Conservation (phyloP, 2,797 vertebrate species). For the Anabas testudineus region DNA sequence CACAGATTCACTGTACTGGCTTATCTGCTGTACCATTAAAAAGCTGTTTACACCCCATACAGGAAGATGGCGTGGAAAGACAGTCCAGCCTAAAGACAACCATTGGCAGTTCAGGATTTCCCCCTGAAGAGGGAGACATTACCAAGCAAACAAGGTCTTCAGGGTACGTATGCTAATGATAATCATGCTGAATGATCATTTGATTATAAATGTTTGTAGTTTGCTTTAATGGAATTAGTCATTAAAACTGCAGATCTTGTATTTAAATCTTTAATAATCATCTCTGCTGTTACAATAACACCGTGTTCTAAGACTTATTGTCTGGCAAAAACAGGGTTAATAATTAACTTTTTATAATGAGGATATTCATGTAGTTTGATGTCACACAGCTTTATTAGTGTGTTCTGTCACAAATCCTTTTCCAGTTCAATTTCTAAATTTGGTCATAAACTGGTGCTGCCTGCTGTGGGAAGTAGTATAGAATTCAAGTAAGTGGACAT, state of each 20-base stretch:
- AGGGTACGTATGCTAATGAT: constrained; percentile 74
- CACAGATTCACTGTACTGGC: background rate
- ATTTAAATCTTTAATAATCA: too few species aligned
- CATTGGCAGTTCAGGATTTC: constrained; percentile 51
- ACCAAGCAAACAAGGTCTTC: constrained; percentile 65
- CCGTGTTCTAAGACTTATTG: background rate
- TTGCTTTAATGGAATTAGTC: constrained; percentile 1
- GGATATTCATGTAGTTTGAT: constrained; percentile 35
- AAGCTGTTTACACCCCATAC: constrained; percentile 25
- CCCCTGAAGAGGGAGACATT: constrained; percentile 72
- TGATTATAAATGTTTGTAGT: background rate
- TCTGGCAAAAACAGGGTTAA: constrained; percentile 15
- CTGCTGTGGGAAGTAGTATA: constrained; percentile 59
- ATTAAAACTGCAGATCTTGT: too few species aligned
- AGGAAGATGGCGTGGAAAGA: constrained; percentile 56
- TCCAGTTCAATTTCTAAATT: constrained; percentile 83
- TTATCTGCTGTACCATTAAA: constrained; percentile 5
- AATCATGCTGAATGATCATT: background rate
- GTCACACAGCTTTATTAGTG: background rate
- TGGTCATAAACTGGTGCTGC: constrained; percentile 87
- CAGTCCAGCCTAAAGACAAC: constrained; percentile 34
- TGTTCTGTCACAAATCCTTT: background rate
- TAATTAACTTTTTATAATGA: constrained; percentile 14
- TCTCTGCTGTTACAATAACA: constrained; percentile 3
- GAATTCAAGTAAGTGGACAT: constrained; percentile 64